Percentiles rank a stretch among this genome's conserved stretches.
phyloP scores from a whole-genome alignment of 2,113 vertebrate genomes.

The Elachura formosa region DNA sequence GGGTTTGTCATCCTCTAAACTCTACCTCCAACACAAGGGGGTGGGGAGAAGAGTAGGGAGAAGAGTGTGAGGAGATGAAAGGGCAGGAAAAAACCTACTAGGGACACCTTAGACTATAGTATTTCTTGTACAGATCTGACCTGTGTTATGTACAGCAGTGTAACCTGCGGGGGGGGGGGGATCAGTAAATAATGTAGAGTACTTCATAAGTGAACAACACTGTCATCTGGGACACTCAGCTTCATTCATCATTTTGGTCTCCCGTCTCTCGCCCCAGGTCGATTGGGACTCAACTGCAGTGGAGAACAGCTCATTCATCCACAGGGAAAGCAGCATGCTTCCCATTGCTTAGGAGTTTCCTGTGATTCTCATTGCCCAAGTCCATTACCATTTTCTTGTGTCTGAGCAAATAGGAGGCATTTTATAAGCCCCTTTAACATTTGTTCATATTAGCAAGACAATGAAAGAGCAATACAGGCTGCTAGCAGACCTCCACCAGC shows the following conservation, averaged over 20 bases:
- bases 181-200: slow-evolving; percentile 18
- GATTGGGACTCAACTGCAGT: background rate
- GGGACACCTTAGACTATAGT: background rate
- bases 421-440: background rate
- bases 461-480: background rate
- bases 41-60: background rate
- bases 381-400: background rate
- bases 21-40: background rate
- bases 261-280: background rate
- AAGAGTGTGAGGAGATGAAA: background rate
- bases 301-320: slow-evolving; percentile 49
- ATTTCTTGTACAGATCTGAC: slow-evolving; percentile 14
- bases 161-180: background rate
- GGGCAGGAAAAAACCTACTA: background rate
- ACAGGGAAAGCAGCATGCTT: background rate
- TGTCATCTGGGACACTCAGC: background rate
- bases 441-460: background rate
- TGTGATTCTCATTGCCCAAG: background rate
- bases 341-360: background rate
- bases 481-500: background rate
- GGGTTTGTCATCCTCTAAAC: slow-evolving; percentile 24
- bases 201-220: slow-evolving; percentile 17
- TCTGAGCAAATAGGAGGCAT: background rate
- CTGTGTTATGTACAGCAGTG: background rate
- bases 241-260: slow-evolving; percentile 51